Evolutionary conservation across 1,140 invertebrate species (phyloP), one percentile per base, ranked within the genome.

Genomic region (Apocrypta bakeri): DNA sequence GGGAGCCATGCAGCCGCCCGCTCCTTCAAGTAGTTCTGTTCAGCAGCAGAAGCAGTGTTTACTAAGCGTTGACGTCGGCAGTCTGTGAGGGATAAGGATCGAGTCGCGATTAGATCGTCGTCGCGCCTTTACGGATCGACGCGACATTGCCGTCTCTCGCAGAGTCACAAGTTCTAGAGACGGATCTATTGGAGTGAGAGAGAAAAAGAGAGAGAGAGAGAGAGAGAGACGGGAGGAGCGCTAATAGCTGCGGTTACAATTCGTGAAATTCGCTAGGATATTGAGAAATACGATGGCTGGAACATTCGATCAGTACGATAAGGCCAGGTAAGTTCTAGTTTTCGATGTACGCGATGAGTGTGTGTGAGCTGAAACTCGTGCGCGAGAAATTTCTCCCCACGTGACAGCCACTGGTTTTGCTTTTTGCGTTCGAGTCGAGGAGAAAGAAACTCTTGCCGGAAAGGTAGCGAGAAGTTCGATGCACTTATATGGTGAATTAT

Each of bases 301-400:
- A 85, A 93, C 94, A 68, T 96, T 96, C 90, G 95, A 96, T 92
- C 95, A 95, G 83, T 94, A 95, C 91, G 95, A 96, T 89, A 95
- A 93, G 90, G 92, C 93, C 87, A 95, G 95, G 95, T 95, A 90
- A 87, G 73, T 74, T 76, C 40, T 75, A n/a, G n/a, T n/a, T 31
- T 73, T 27, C 31, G 1, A 2, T 21, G 14, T 11, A 24, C n/a
- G 56, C 25, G 42, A 48, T 42, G 40, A 7, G 12, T 42, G 37
- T 37, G 3, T 37, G 9, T 4, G 33, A 37, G 33, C 33, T 37
- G 33, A 37, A 4, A 37, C 33, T 9, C 33, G 33, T 37, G 33
- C 33, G 33, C 33, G 33, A 37, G 9, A 37, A 9, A 37, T 2
- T 9, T 37, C 29, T n/a, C 25, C 29, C 4, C 68, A 48, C 37